Conservation (phyloP, 2,888 invertebrate species). For the Neoascia interrupta region DNA sequence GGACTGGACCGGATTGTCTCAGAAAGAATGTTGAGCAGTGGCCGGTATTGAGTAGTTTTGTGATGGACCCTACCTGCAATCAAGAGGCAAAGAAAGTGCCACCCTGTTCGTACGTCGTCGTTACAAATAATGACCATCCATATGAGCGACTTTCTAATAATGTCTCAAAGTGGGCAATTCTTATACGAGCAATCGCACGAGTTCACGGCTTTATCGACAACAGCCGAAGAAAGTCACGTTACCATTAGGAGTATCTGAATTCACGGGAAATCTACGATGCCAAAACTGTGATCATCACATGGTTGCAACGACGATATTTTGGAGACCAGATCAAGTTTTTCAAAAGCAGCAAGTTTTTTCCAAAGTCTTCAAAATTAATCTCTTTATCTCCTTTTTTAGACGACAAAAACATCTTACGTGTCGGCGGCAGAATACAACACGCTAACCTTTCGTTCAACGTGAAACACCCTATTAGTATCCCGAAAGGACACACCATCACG, state of each 20-base stretch:
- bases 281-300: background rate
- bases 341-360: background rate
- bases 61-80: background rate
- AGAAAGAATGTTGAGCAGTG: background rate
- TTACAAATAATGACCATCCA: background rate
- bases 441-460: conserved; percentile 8
- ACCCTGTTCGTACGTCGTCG: too few relatives aligned
- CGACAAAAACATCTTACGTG: background rate
- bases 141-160: background rate
- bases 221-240: background rate
- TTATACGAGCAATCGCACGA: background rate
- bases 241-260: background rate
- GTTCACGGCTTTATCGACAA: background rate
- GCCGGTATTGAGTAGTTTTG: background rate
- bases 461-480: conserved; percentile 30
- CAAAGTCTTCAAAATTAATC: background rate
- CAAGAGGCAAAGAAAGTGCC: background rate
- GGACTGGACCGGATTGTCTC: conserved; percentile 3
- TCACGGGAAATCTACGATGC: background rate
- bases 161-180: conserved; percentile 5
- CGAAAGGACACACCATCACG: conserved; percentile 9
- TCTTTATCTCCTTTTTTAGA: background rate
- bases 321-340: background rate
- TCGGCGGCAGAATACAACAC: background rate
- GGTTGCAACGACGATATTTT: conserved; percentile 3